Evolutionary conservation across 2,888 invertebrate species (phyloP).

Genomic region (Tetramorium bicarinatum): DNA sequence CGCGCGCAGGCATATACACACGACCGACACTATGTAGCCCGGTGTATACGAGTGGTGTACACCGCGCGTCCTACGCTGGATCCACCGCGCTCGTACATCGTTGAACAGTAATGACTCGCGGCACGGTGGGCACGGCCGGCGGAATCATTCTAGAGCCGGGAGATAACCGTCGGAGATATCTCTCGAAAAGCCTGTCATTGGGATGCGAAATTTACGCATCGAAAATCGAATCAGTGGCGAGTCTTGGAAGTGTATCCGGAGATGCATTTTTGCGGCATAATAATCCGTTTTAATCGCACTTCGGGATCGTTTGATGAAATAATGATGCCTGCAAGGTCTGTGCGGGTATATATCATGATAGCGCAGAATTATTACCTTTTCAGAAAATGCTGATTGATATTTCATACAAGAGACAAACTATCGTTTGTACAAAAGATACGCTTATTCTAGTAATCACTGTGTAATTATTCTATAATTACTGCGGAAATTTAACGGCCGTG

Average conservation of each 20-base stretch:
- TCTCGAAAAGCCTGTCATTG: constrained; percentile 34
- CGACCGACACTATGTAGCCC: background rate
- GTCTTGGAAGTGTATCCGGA: background rate
- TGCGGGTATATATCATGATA: background rate
- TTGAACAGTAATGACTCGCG: constrained; percentile 46
- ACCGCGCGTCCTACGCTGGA: constrained; percentile 52
- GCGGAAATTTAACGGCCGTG: background rate
- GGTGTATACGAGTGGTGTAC: background rate
- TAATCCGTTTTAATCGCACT: constrained; percentile 7
- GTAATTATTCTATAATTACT: background rate
- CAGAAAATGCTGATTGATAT: background rate
- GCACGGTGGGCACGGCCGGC: constrained; percentile 8
- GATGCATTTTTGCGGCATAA: background rate
- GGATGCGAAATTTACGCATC: constrained; percentile 41
- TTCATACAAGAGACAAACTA: background rate
- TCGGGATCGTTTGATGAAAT: background rate
- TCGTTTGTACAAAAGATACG: background rate
- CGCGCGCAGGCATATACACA: background rate
- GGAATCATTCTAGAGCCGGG: constrained; percentile 24
- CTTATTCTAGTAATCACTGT: background rate
- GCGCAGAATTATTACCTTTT: background rate
- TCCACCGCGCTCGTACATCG: constrained; percentile 51
- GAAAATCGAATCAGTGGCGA: constrained; percentile 20
- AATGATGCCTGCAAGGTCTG: background rate
- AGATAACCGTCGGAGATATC: constrained; percentile 48